Conservation (phyloP, 2,113 vertebrate genomes). For the Myxocyprinus asiaticus region DNA sequence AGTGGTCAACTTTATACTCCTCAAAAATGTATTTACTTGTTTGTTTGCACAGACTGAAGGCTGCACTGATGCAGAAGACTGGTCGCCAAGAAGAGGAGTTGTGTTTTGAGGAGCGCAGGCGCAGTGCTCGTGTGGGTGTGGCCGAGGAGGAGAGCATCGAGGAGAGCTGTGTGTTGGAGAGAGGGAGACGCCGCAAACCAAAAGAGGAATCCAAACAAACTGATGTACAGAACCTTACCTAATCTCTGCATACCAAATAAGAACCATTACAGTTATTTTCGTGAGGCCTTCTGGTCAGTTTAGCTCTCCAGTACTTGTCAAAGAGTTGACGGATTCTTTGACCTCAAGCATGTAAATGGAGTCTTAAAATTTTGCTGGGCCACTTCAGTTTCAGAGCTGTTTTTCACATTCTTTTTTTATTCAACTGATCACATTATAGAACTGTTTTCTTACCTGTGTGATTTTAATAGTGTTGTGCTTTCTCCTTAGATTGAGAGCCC, state of each 20-base stretch:
- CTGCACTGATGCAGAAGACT: conserved; percentile 81
- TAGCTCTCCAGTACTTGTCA: too few relatives aligned
- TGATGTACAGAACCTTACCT: conserved; percentile 61
- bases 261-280: too few relatives aligned
- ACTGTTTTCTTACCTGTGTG: background rate
- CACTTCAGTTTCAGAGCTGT: too few relatives aligned
- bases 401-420: too few relatives aligned
- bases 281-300: too few relatives aligned
- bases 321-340: too few relatives aligned
- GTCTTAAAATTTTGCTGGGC: too few relatives aligned
- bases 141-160: conserved; percentile 85
- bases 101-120: conserved; percentile 83
- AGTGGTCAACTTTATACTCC: background rate
- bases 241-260: too few relatives aligned
- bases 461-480: background rate
- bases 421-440: too few relatives aligned
- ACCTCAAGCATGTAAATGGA: too few relatives aligned
- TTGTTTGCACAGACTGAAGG: conserved; percentile 79
- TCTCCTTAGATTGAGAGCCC: conserved; percentile 78
- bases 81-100: conserved; percentile 83
- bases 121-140: conserved; percentile 84
- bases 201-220: conserved; percentile 73
- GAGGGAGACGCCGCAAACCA: conserved; percentile 65
- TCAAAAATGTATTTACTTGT: background rate
- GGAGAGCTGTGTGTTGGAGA: conserved; percentile 71